Evolutionary conservation across 2,797 vertebrate genomes (phyloP).

Genomic region (Erpetoichthys calabaricus): DNA sequence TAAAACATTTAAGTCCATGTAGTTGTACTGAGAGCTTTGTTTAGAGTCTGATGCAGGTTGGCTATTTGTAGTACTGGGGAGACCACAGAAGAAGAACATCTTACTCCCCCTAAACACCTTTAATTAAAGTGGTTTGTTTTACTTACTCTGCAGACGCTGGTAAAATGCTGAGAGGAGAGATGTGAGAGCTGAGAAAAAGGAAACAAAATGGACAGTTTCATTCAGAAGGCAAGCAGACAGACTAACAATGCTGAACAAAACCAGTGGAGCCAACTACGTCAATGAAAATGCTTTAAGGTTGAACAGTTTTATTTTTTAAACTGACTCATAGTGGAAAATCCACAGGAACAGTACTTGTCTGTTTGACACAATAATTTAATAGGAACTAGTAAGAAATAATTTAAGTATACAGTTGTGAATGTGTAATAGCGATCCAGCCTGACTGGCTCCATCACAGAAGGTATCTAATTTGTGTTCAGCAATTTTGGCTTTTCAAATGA

Average conservation of each 20-base stretch:
- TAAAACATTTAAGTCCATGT: no score
- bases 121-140: constrained; percentile 10
- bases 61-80: background rate
- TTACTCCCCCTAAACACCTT: background rate
- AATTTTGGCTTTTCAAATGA: background rate
- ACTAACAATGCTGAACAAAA: no score
- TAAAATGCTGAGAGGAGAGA: constrained; percentile 73
- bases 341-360: background rate
- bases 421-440: background rate
- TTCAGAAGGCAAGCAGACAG: no score
- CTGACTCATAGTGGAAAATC: background rate
- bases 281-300: background rate
- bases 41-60: no score
- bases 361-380: background rate
- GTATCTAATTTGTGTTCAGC: background rate
- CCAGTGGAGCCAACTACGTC: background rate
- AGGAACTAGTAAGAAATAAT: background rate
- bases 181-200: constrained; percentile 62
- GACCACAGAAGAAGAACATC: no score
- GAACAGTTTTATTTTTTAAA: background rate
- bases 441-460: background rate
- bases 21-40: no score
- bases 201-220: no score
- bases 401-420: background rate
- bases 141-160: constrained; percentile 90